A percentile compares a stretch with the other conserved stretches of the same genome.
Conservation (phyloP, 1,140 invertebrate genomes). For the Bacillus rossius region DNA sequence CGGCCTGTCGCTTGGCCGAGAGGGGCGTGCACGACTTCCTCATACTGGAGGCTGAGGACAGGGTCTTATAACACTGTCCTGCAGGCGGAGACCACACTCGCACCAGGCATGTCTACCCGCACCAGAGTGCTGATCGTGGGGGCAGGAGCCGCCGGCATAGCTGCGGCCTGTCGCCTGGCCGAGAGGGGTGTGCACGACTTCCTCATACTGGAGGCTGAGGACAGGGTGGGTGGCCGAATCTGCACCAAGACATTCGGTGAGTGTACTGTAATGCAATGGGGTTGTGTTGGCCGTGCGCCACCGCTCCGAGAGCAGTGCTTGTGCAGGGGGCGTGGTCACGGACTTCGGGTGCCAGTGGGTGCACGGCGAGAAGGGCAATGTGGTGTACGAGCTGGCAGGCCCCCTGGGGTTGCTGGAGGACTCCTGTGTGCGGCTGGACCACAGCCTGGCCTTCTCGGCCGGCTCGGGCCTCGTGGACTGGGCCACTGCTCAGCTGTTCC, state of each 20-base stretch:
- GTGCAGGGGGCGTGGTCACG: slow-evolving; percentile 25
- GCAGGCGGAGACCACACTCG: too few species aligned
- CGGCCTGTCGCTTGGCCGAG: slow-evolving; percentile 46
- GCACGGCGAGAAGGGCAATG: slow-evolving; percentile 42
- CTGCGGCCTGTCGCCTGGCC: slow-evolving; percentile 47
- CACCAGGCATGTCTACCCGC: too few species aligned
- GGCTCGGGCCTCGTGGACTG: not conserved
- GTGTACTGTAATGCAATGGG: too few species aligned
- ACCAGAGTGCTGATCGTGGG: slow-evolving; percentile 50
- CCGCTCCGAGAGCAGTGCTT: too few species aligned
- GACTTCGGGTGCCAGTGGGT: slow-evolving; percentile 52
- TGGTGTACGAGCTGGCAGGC: slow-evolving; percentile 30
- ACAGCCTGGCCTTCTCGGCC: too few species aligned
- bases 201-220: slow-evolving; percentile 60
- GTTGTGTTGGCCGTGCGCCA: too few species aligned
- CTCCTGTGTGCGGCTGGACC: too few species aligned
- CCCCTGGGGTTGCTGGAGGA: not conserved
- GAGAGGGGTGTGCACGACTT: slow-evolving; percentile 45
- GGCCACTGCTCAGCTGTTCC: not conserved
- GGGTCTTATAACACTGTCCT: too few species aligned
- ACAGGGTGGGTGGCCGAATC: slow-evolving; percentile 66
- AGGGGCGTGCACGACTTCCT: slow-evolving; percentile 45
- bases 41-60: slow-evolving; percentile 61
- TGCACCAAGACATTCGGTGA: slow-evolving; percentile 50
- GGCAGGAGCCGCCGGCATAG: slow-evolving; percentile 52